phyloP scores from a whole-genome alignment of 2,888 invertebrate genomes.

The Oasisia sp. region DNA sequence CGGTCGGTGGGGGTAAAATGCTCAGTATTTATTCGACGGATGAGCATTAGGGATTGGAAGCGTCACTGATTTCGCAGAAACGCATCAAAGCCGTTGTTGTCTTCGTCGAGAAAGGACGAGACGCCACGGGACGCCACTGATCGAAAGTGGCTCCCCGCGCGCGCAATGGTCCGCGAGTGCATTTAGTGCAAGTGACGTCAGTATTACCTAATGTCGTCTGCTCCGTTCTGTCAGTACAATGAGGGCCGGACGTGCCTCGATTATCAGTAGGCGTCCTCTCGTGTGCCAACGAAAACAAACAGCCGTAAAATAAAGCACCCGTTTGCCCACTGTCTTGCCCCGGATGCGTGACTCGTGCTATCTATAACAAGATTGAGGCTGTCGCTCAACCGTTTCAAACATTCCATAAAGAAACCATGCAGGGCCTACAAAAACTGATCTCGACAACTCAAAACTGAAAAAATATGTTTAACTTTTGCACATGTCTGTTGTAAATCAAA shows the following conservation, averaged over 20 bases:
- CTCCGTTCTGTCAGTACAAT: neutral
- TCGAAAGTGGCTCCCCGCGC: neutral
- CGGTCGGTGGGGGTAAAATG: neutral
- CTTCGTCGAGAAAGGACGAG: neutral
- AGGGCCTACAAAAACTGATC: too few relatives aligned
- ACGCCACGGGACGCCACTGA: neutral
- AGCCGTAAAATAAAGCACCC: too few relatives aligned
- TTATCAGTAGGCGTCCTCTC: neutral
- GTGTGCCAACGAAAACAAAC: too few relatives aligned
- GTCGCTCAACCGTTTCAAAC: too few relatives aligned
- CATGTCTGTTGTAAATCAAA: too few relatives aligned
- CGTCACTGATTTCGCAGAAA: slow-evolving; percentile 6
- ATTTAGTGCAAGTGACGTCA: neutral
- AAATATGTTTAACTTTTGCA: too few relatives aligned
- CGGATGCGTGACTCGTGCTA: too few relatives aligned
- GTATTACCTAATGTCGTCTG: neutral
- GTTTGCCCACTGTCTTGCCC: neutral
- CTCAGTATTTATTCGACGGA: neutral
- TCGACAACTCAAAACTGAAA: too few relatives aligned
- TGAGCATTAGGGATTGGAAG: neutral
- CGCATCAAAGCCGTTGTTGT: neutral
- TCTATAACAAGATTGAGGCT: too few relatives aligned
- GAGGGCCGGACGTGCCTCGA: neutral
- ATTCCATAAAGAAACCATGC: too few relatives aligned
- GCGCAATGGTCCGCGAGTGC: neutral